Base-by-base conservation (phyloP, 2,113 vertebrate species). In the Lagopus muta region DNA sequence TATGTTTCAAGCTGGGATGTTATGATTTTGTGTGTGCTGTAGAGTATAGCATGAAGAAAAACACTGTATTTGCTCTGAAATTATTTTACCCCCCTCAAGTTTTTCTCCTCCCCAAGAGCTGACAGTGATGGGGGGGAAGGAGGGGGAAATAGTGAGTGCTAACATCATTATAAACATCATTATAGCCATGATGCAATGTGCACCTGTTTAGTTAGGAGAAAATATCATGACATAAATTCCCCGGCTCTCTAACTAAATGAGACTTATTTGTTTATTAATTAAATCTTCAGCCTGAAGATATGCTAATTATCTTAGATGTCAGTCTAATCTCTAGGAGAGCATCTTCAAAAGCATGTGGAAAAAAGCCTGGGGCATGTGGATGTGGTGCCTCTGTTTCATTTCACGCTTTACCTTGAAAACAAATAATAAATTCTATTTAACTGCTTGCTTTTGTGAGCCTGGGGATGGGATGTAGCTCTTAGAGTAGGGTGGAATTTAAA, bases 201-300 rank as follows among this genome's bases (percentile, higher is more conserved):
- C 34, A 17, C 1, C 2, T 47, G 8, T 69, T 89, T 22, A 24
- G 3, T 54, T 71, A 71, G n/a, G 38, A 87, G 55, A 83, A 93
- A 88, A 67, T 47, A 86, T 11, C 38, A 70, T 21, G 58, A 77
- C 6, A 66, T 48, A 74, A 74, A 28, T 82, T 91, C 15, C 34
- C 24, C 6, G 16, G 74, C 67, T 54, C 76, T 69, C 50, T 73
- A 48, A 27, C 40, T 58, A 76, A 87, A 70, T 30, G 57, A 78
- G 50, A 28, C 32, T 72, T 77, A 62, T 94, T 85, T 91, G 22
- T 88, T 87, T 90, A 43, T 75, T 96, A 91, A 89, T 91, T 89
- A 93, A 77, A 64, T 92, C 57, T 75, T 11, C 55, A 83, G 40
- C 27, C 42, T 84, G 71, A 69, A 92, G 87, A 64, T 61, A 85